A percentile compares a stretch with the other conserved stretches of the same genome.
Conservation (phyloP, 2,888 invertebrate species). For the Epinotia brunnichana region DNA sequence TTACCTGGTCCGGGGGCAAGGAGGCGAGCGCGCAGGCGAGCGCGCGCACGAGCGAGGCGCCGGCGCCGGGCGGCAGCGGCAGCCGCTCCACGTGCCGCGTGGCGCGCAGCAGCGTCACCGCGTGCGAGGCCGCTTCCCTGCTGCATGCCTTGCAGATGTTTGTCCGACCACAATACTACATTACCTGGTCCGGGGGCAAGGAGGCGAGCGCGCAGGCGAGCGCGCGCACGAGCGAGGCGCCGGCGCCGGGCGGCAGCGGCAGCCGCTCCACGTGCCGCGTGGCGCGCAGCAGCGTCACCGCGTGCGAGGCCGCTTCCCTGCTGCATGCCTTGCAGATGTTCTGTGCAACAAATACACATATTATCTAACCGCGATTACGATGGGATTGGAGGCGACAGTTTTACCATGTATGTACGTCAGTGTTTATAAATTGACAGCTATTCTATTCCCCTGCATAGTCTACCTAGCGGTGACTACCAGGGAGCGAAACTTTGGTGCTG, state of each 20-base stretch:
- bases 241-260: conserved; percentile 88
- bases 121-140: conserved; percentile 84
- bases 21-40: conserved; percentile 80
- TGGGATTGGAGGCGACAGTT: no score
- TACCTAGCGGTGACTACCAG: no score
- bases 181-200: conserved; percentile 79
- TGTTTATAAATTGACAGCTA: no score
- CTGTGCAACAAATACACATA: conserved; percentile 50
- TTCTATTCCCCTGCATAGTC: no score
- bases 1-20: conserved; percentile 79
- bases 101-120: conserved; percentile 88
- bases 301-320: conserved; percentile 89
- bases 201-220: conserved; percentile 80
- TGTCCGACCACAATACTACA: conserved; percentile 45
- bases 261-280: conserved; percentile 89
- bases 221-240: conserved; percentile 89
- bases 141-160: conserved; percentile 84
- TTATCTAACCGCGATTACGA: no score
- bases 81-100: conserved; percentile 89
- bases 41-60: conserved; percentile 89
- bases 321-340: conserved; percentile 93
- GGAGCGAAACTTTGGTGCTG: no score
- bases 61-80: conserved; percentile 88
- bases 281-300: conserved; percentile 88
- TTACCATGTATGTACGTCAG: no score